Percentiles rank a stretch among this genome's conserved stretches.
These are phyloP conservation scores for Ptiloglossa arizonensis DNA, from an alignment of 1,140 invertebrate genomes.

Conservation along the genomic window DNA sequence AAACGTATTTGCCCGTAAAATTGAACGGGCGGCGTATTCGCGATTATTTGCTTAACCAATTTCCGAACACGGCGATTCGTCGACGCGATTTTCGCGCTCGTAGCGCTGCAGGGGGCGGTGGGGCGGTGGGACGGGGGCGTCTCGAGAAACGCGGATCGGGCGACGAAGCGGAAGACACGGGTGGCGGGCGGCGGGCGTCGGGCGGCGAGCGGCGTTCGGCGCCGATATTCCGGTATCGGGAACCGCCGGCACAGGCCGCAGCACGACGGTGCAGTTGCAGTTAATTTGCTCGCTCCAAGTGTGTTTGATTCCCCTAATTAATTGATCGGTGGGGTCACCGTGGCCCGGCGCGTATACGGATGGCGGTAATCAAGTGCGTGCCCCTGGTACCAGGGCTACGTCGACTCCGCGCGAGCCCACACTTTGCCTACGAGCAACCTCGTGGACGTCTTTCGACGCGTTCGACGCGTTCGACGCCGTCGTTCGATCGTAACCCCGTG, in stretches of 20 bases:
- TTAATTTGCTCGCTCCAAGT: constrained; percentile 82
- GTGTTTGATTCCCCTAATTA: constrained; percentile 82
- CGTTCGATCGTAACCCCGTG: too few species aligned
- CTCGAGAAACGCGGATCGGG: not conserved
- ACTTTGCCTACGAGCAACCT: not conserved
- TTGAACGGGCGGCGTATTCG: constrained; percentile 63
- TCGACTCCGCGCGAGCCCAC: constrained; percentile 35
- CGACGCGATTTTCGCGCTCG: constrained; percentile 30
- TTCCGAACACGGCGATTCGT: constrained; percentile 61
- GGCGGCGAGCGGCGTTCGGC: constrained; percentile 9
- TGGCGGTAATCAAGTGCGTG: constrained; percentile 77
- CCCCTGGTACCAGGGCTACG: constrained; percentile 67
- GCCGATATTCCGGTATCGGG: constrained; percentile 53
- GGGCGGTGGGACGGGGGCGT: too few species aligned
- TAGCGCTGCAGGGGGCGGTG: not conserved
- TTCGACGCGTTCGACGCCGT: too few species aligned
- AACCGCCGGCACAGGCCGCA: constrained; percentile 76
- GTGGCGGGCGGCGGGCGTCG: constrained; percentile 6
- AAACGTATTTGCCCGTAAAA: constrained; percentile 75
- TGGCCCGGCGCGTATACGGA: constrained; percentile 70
- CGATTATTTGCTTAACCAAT: constrained; percentile 75
- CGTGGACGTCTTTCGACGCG: not conserved
- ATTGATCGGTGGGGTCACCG: constrained; percentile 79
- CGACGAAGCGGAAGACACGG: not conserved
- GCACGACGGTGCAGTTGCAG: constrained; percentile 78